Percentiles rank a stretch among this genome's conserved stretches.
Evolutionary conservation across 2,797 vertebrate genomes (phyloP).

Genomic region (Chaetodon trifasciatus): DNA sequence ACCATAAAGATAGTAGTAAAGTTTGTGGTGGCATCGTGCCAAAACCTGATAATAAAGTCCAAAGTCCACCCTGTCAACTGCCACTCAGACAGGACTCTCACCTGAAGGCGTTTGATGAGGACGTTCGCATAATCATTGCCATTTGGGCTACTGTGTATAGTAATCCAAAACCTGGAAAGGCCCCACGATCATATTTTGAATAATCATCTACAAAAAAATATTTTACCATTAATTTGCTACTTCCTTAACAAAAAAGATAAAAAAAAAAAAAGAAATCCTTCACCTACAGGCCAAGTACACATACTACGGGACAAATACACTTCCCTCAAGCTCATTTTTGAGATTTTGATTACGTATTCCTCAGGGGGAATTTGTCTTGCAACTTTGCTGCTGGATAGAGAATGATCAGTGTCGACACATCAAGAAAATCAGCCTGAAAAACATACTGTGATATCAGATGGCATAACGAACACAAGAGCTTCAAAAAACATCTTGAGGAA

Average conservation of each 20-base stretch:
- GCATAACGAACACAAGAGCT: conserved; percentile 5
- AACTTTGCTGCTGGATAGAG: not conserved
- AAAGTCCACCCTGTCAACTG: conserved; percentile 41
- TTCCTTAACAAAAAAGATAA: too few species aligned
- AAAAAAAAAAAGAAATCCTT: too few species aligned
- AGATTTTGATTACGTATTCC: not conserved
- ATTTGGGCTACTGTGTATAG: not conserved
- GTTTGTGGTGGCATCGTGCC: conserved; percentile 2
- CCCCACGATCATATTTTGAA: not conserved
- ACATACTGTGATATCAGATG: not conserved
- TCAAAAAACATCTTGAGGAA: conserved; percentile 34
- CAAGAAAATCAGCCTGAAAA: conserved; percentile 9
- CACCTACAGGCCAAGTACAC: not conserved
- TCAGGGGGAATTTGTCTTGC: not conserved
- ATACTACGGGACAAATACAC: not conserved
- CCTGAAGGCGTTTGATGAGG: not conserved
- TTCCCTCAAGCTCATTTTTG: not conserved
- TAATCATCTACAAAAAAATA: not conserved
- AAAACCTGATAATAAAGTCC: conserved; percentile 28
- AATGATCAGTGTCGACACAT: not conserved
- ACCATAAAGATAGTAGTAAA: conserved; percentile 23
- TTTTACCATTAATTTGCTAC: too few species aligned
- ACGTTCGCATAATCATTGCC: not conserved
- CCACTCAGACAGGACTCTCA: not conserved
- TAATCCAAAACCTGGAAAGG: not conserved